phyloP scores from a whole-genome alignment of 2,113 vertebrate species.

The Nibea coibor region DNA sequence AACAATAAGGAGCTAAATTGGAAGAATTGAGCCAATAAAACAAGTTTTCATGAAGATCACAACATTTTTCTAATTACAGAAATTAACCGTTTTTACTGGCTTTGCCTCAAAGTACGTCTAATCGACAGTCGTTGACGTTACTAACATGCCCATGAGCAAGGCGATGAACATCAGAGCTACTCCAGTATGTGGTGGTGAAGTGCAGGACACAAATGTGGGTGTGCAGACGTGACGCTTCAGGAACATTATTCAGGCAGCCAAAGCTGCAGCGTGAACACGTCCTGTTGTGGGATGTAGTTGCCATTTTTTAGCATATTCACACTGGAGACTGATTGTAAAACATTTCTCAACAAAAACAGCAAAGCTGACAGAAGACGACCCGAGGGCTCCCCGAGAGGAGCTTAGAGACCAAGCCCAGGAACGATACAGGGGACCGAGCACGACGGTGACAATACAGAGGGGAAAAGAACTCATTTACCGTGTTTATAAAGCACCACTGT shows the following conservation, averaged over 20 bases:
- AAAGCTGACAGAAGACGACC: slow-evolving; percentile 36
- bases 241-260: slow-evolving; percentile 28
- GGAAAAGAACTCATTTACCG: slow-evolving; percentile 20
- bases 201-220: neutral
- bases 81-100: neutral
- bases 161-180: slow-evolving; percentile 19
- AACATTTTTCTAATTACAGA: slow-evolving; percentile 37
- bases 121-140: slow-evolving; percentile 9
- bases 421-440: slow-evolving; percentile 29
- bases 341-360: slow-evolving; percentile 37
- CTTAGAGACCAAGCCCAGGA: slow-evolving; percentile 34
- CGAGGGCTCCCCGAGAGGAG: slow-evolving; percentile 14
- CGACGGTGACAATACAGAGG: neutral
- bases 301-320: slow-evolving; percentile 35
- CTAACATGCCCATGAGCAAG: slow-evolving; percentile 19
- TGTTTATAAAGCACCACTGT: slow-evolving; percentile 7
- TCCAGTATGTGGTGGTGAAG: neutral
- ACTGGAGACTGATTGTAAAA: slow-evolving; percentile 32
- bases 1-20: slow-evolving; percentile 29
- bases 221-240: slow-evolving; percentile 19
- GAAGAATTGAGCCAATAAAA: slow-evolving; percentile 40
- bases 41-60: slow-evolving; percentile 17
- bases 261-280: slow-evolving; percentile 21
- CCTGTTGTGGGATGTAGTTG: slow-evolving; percentile 28
- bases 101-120: slow-evolving; percentile 4